Conservation (phyloP, 1,140 invertebrate species). For the Sycobia sp. region DNA sequence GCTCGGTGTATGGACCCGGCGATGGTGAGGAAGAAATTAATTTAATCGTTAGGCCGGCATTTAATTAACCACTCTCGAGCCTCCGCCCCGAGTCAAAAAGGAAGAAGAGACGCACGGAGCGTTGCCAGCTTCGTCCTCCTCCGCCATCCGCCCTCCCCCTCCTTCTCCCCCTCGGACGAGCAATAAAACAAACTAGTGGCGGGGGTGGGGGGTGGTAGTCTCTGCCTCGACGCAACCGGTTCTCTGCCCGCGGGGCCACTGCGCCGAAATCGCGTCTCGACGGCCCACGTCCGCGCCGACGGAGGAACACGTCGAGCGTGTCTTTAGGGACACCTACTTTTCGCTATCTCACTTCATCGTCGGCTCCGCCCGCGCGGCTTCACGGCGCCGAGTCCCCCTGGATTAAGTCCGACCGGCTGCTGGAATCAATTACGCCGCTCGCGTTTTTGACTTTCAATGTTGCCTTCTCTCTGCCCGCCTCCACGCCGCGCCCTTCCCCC, state of each 20-base stretch:
- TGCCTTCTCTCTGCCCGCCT: neutral
- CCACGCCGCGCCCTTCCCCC: no score
- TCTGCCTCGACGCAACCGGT: no score
- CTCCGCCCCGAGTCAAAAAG: no score
- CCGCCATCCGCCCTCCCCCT: neutral
- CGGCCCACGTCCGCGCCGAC: constrained; percentile 11
- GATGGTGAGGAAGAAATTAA: constrained; percentile 32
- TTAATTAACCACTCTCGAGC: constrained; percentile 33
- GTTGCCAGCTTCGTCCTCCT: no score
- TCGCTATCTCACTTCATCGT: constrained; percentile 27
- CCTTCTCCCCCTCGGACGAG: neutral
- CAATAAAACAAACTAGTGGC: constrained; percentile 16
- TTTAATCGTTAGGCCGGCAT: constrained; percentile 34
- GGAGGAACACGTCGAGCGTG: constrained; percentile 17
- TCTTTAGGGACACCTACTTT: constrained; percentile 25
- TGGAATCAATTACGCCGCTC: constrained; percentile 24
- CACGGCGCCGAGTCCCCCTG: no score
- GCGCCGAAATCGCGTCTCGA: constrained; percentile 12
- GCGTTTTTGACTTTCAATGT: constrained; percentile 18
- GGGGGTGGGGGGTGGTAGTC: no score
- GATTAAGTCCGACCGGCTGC: constrained; percentile 5
- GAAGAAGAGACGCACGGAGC: no score
- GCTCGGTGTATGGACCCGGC: constrained; percentile 6
- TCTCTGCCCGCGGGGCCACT: neutral
- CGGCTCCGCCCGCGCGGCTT: neutral